These are phyloP conservation scores for Alouatta palliata DNA, from an alignment of 2,113 vertebrate genomes.

Conservation along the genomic window DNA sequence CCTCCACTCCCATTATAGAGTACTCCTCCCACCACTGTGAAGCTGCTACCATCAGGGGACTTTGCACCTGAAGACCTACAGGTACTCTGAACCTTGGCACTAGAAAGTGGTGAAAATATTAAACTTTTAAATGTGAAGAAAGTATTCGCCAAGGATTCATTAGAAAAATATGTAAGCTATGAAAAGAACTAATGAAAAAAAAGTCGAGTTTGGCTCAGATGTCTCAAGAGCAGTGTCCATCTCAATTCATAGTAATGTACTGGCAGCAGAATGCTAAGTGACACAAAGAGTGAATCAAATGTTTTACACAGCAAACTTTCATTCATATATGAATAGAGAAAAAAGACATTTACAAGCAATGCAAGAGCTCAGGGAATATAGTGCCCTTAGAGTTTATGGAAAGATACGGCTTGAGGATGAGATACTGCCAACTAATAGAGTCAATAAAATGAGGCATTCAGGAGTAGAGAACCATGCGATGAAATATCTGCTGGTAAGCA, in stretches of 20 bases:
- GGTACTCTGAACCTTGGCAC: not conserved
- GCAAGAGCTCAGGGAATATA: not conserved
- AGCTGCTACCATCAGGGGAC: no score
- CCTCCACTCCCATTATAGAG: fast-evolving
- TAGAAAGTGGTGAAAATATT: not conserved
- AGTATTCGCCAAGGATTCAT: not conserved
- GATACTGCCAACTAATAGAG: not conserved
- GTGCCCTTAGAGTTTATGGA: not conserved
- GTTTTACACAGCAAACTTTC: not conserved
- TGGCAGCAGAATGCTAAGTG: not conserved
- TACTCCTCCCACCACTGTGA: fast-evolving
- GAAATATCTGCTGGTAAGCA: not conserved
- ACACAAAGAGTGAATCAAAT: not conserved
- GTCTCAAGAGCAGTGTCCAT: not conserved
- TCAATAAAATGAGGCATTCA: not conserved
- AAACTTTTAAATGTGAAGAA: not conserved
- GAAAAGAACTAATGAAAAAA: not conserved
- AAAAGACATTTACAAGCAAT: not conserved
- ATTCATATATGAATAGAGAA: not conserved
- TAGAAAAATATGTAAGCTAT: not conserved
- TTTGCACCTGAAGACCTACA: not conserved
- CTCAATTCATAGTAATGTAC: not conserved
- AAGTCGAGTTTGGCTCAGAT: not conserved
- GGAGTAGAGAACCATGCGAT: not conserved
- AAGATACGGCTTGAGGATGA: not conserved